Conservation (phyloP, 2,888 invertebrate species). For the Neria commutata region DNA sequence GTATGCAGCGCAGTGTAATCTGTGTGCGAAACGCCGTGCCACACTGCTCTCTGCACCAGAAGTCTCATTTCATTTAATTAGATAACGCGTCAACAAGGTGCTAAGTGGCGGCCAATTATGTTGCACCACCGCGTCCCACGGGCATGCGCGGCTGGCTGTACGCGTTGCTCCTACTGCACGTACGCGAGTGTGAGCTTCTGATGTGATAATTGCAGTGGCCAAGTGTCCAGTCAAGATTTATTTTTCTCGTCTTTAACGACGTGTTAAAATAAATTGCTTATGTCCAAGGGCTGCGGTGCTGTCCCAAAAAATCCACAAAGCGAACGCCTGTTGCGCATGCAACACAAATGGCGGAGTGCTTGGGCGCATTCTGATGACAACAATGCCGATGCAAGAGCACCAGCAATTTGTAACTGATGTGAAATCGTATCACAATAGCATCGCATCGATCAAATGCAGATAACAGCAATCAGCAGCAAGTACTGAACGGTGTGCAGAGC, state of each 20-base stretch:
- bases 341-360: too few species aligned
- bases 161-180: not conserved
- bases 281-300: conserved; percentile 22
- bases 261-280: conserved; percentile 59
- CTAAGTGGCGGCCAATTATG: conserved; percentile 56
- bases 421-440: not conserved
- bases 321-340: not conserved
- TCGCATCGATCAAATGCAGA: not conserved
- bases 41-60: not conserved
- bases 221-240: conserved; percentile 56
- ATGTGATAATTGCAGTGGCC: conserved; percentile 59
- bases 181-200: conserved; percentile 30
- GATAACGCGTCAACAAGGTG: conserved; percentile 59
- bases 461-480: not conserved
- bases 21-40: not conserved
- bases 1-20: not conserved
- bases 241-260: conserved; percentile 54
- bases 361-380: too few species aligned
- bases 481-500: not conserved
- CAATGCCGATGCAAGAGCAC: too few species aligned
- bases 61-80: conserved; percentile 49
- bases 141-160: not conserved
- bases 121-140: conserved; percentile 6
- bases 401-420: not conserved
- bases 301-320: not conserved